Evolutionary conservation across 1,140 invertebrate species (phyloP), one percentile per base, ranked within the genome.

Genomic region (Saccostrea echinata): DNA sequence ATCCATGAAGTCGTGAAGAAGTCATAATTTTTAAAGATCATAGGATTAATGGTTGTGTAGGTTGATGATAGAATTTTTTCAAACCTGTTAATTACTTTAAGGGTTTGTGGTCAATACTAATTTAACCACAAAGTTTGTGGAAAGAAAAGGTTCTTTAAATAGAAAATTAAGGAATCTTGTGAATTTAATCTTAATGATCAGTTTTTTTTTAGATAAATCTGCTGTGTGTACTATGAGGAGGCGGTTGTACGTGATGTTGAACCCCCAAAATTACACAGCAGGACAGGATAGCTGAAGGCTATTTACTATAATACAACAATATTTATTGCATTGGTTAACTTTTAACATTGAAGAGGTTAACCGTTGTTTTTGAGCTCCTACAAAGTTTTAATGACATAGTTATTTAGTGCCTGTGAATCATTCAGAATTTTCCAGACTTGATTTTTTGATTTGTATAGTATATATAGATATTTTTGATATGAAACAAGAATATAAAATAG

Each of bases 11-110:
- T 61, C 55, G 18, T 61, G 55, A 61, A 61, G 55, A 61, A 61
- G 55, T 76, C 27, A 9, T 76, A 33, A 76, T 76, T 18, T 24
- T 76, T 76, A 30, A 76, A 33, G 68, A 76, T 30, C 68, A 76
- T 16, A 76, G 68, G 27, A 33, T 33, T 18, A 76, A 27, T 76
- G 27, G 11, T 30, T 76, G 68, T 76, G 68, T 27, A 33, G 68
- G 68, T 76, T 16, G 27, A 9, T 76, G 24, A 33, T 30, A 30
- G 16, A 33, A 33, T 61, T 43, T 43, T 21, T 61, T 27, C 6
- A 33, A 16, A 27, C 68, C 68, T 13, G 13, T 30, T 76, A 76
- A 76, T 30, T 76, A 30, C 24, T 13, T 30, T 30, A 24, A 64
- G 57, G 57, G 13, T 27, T 30, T 24, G 30, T 30, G 68, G 68